A percentile compares a stretch with the other conserved stretches of the same genome.
These are phyloP conservation scores for Diplazon laetatorius DNA, from an alignment of 2,888 invertebrate species.

Conservation along the genomic window DNA sequence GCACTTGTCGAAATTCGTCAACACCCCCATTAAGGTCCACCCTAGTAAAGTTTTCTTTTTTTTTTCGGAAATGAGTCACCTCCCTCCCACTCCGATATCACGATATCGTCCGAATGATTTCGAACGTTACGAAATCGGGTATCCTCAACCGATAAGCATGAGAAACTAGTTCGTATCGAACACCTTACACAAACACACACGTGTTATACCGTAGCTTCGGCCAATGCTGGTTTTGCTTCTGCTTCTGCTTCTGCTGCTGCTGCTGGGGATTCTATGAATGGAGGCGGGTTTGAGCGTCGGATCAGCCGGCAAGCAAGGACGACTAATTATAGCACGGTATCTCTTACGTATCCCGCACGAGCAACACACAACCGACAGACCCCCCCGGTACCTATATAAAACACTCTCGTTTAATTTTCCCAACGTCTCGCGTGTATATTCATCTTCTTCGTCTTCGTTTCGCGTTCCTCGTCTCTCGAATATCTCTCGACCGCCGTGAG, in stretches of 20 bases:
- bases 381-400: slow-evolving; percentile 15
- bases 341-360: slow-evolving; percentile 69
- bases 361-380: too few relatives aligned
- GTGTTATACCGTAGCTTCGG: slow-evolving; percentile 6
- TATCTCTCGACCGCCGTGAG: too few relatives aligned
- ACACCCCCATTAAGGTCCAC: too few relatives aligned
- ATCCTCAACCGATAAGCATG: too few relatives aligned
- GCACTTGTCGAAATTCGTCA: too few relatives aligned
- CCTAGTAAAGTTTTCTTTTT: too few relatives aligned
- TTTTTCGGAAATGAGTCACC: too few relatives aligned
- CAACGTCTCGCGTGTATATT: slow-evolving; percentile 41
- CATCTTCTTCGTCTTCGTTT: slow-evolving; percentile 8
- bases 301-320: slow-evolving; percentile 79
- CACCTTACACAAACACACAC: slow-evolving; percentile 7
- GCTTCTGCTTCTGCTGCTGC: not conserved
- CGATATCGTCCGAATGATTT: too few relatives aligned
- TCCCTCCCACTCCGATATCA: too few relatives aligned
- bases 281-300: slow-evolving; percentile 73
- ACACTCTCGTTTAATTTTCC: slow-evolving; percentile 40
- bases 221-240: slow-evolving; percentile 21
- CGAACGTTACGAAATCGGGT: too few relatives aligned
- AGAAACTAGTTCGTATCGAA: too few relatives aligned
- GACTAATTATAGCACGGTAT: slow-evolving; percentile 79
- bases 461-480: slow-evolving; percentile 29
- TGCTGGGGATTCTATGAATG: slow-evolving; percentile 78